A percentile compares a stretch with the other conserved stretches of the same genome.
Conservation (phyloP, 2,797 vertebrate species). For the Peromyscus aztecus region DNA sequence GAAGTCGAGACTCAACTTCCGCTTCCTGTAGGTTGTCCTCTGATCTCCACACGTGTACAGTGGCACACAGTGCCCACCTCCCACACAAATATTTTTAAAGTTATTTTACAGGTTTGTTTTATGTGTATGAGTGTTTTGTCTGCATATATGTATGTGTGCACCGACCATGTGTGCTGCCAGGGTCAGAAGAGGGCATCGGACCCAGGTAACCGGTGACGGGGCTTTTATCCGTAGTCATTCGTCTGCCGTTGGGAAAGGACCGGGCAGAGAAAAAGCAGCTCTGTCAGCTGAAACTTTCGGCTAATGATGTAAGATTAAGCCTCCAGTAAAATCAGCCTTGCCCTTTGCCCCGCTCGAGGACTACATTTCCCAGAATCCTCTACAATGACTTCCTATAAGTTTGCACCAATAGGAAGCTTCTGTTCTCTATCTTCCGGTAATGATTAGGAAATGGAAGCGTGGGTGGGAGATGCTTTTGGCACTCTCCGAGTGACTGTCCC, state of each 20-base stretch:
- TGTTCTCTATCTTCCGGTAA: neutral
- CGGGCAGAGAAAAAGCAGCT: neutral
- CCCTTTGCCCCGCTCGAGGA: neutral
- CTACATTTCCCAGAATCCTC: slow-evolving; percentile 42
- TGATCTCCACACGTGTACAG: neutral
- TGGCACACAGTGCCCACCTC: neutral
- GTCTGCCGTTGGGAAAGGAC: neutral
- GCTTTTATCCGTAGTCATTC: neutral
- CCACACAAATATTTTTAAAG: neutral
- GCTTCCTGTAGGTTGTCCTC: neutral
- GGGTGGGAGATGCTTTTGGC: too few relatives aligned
- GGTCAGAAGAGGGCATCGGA: neutral
- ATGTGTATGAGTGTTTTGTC: neutral
- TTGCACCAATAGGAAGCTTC: neutral
- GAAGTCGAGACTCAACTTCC: neutral
- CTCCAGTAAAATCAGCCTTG: neutral
- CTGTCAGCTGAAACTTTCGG: neutral
- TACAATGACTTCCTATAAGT: neutral
- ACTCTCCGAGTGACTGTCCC: neutral
- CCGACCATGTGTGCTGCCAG: neutral
- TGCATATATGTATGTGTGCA: neutral
- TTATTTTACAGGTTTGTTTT: neutral
- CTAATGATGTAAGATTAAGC: neutral
- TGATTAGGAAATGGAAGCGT: neutral
- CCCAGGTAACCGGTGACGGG: neutral